These are phyloP conservation scores for Ranitomeya variabilis DNA, from an alignment of 2,113 vertebrate species.

Conservation along the genomic window DNA sequence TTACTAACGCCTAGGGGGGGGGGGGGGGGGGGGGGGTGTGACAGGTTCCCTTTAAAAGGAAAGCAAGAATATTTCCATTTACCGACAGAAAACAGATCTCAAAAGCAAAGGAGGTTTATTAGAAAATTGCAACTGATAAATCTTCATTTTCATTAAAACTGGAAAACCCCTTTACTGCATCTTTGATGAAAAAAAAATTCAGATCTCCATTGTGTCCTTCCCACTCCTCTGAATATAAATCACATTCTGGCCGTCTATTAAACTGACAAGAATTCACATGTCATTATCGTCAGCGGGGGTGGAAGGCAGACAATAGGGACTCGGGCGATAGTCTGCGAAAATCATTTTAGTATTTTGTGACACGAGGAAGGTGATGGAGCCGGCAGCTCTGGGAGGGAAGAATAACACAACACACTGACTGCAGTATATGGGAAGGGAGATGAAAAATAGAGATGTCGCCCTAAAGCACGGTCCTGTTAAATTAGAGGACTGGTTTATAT, in stretches of 20 bases:
- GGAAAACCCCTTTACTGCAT: too few species aligned
- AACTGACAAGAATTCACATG: slow-evolving; percentile 38
- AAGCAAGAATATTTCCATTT: too few species aligned
- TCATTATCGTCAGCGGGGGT: slow-evolving; percentile 34
- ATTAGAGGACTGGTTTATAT: too few species aligned
- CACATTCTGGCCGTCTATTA: slow-evolving; percentile 11
- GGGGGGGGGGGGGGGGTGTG: too few species aligned
- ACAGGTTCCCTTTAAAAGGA: too few species aligned
- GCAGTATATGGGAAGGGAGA: neutral
- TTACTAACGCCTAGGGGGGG: too few species aligned
- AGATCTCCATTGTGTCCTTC: neutral
- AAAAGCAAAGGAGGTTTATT: too few species aligned
- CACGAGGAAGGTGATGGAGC: neutral
- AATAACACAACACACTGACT: neutral
- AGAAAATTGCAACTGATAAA: too few species aligned
- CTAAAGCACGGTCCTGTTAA: too few species aligned
- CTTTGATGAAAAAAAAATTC: neutral
- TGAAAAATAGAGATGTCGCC: neutral
- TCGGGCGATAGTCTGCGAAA: slow-evolving; percentile 30
- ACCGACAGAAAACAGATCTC: too few species aligned
- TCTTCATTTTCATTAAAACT: too few species aligned
- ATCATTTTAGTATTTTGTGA: slow-evolving; percentile 39
- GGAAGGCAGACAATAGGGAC: slow-evolving; percentile 5
- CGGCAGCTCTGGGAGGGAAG: neutral
- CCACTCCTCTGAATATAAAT: neutral